phyloP scores from a whole-genome alignment of 2,113 vertebrate genomes.

The Tenebrosternarchus preto region DNA sequence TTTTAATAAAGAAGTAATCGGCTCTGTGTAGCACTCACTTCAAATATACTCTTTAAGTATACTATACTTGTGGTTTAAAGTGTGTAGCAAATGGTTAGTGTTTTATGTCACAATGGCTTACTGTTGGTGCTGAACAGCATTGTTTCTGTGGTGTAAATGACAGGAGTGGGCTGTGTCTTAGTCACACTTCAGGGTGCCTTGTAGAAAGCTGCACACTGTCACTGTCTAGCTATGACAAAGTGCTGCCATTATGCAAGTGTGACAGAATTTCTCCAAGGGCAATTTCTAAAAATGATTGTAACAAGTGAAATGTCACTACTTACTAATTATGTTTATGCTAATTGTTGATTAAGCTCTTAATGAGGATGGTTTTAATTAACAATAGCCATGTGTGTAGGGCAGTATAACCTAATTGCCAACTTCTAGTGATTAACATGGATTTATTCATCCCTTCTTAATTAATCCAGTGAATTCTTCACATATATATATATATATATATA shows the following conservation, averaged over 20 bases:
- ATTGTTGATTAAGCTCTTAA: constrained; percentile 98
- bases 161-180: constrained; percentile 7
- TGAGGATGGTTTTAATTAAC: constrained; percentile 96
- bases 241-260: constrained; percentile 80
- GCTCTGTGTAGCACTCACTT: background rate
- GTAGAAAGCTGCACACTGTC: constrained; percentile 71
- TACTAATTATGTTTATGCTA: constrained; percentile 99
- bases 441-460: constrained; percentile 71
- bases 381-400: constrained; percentile 76
- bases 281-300: constrained; percentile 94
- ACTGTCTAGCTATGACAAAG: constrained; percentile 91
- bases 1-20: background rate
- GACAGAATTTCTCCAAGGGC: constrained; percentile 87
- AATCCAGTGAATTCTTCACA: constrained; percentile 51
- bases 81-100: background rate
- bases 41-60: background rate
- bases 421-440: constrained; percentile 76
- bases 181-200: constrained; percentile 37
- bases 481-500: constrained; percentile 53
- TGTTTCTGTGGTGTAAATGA: constrained; percentile 25
- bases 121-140: background rate
- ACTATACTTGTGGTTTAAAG: background rate
- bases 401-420: constrained; percentile 73
- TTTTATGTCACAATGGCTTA: background rate
- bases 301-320: constrained; percentile 93